Percentiles rank a stretch among this genome's conserved stretches.
These are phyloP conservation scores for Rhineura floridana DNA, from an alignment of 2,113 vertebrate genomes.

Conservation along the genomic window DNA sequence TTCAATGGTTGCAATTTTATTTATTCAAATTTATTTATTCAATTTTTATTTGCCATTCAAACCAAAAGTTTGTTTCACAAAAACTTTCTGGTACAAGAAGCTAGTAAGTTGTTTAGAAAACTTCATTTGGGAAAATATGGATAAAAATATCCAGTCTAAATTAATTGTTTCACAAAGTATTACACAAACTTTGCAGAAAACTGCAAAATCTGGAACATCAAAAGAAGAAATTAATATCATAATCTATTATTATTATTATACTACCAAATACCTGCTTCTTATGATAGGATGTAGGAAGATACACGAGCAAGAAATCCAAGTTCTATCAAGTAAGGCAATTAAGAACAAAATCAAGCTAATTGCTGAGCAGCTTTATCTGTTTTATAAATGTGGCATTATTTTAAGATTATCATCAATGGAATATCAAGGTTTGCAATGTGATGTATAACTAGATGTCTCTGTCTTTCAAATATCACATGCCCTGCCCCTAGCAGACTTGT, in stretches of 20 bases:
- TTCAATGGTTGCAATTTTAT: not conserved
- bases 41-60: not conserved
- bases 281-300: not conserved
- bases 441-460: not conserved
- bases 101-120: not conserved
- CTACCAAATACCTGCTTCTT: slow-evolving; percentile 14
- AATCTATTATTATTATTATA: not conserved
- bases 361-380: not conserved
- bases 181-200: not conserved
- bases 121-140: not conserved
- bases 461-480: not conserved
- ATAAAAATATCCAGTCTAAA: slow-evolving; percentile 19
- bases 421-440: not conserved
- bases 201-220: slow-evolving; percentile 25
- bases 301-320: not conserved
- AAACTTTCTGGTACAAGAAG: not conserved
- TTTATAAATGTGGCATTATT: not conserved
- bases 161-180: not conserved
- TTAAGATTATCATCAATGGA: not conserved
- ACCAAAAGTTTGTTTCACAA: not conserved
- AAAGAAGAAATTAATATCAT: slow-evolving; percentile 26
- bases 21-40: not conserved
- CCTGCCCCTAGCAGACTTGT: slow-evolving; percentile 12
- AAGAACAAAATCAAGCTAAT: not conserved
- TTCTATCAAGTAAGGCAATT: slow-evolving; percentile 1